phyloP scores from a whole-genome alignment of 2,113 vertebrate genomes.

The Puntigrus tetrazona region DNA sequence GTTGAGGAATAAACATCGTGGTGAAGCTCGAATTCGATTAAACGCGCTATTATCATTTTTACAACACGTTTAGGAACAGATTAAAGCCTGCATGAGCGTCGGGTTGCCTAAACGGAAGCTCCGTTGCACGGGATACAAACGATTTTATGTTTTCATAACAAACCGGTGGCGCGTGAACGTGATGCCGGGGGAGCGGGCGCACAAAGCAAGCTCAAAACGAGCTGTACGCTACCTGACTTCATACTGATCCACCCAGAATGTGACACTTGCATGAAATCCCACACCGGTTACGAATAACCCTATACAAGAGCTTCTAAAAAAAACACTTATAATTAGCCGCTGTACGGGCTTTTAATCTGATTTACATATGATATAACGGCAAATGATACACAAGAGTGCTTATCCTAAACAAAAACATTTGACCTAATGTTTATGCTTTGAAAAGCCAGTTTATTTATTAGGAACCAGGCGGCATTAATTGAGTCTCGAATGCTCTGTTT shows the following conservation, averaged over 20 bases:
- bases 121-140: neutral
- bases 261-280: neutral
- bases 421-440: neutral
- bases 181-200: neutral
- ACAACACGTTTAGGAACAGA: neutral
- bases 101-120: neutral
- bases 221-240: neutral
- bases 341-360: neutral
- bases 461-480: neutral
- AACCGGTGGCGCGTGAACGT: neutral
- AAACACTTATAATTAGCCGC: neutral
- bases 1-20: neutral
- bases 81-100: neutral
- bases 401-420: neutral
- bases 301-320: neutral
- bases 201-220: neutral
- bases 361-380: neutral
- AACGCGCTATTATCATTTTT: neutral
- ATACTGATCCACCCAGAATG: neutral
- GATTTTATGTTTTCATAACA: slow-evolving; percentile 33
- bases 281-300: neutral
- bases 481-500: neutral
- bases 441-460: neutral
- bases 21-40: neutral
- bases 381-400: neutral